Base-by-base conservation (phyloP, 1,140 invertebrate species). In the Magallana ariakensis region DNA sequence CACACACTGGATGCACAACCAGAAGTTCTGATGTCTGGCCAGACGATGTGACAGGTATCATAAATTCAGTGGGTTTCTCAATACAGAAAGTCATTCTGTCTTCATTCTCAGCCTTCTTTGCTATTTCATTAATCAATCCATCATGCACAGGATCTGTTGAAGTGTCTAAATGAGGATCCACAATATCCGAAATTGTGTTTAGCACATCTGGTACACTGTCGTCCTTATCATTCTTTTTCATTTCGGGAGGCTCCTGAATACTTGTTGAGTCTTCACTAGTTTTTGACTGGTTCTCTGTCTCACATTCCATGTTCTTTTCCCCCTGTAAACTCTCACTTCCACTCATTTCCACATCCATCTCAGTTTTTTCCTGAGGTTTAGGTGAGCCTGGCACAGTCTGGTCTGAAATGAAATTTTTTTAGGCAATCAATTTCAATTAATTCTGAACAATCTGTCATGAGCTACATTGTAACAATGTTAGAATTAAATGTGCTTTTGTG, bases 71-170 rank as follows among this genome's bases (percentile, higher is more conserved):
- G 4, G 66, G 22, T 26, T 75, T 75, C 9, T 75, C 66, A 26
- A 75, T 75, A 19, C 66, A 75, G 66, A 75, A 75, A 75, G 66
- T 75, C 66, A 75, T 75, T 33, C 66, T 33, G 66, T 75, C 66
- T 22, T 26, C 22, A 75, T 19, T 75, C 6, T 75, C 66, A 19
- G 22, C 22, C 15, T 75, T 75, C 22, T 75, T 75, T 9, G 66
- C 66, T 75, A 75, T 75, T 75, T 75, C 66, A 22, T 75, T 75
- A 26, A 75, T 75, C 10, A 75, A 11, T 33, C 66, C 66, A 75
- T 75, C 66, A 26, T 75, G 6, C 3, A 75, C 19, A 13, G 66
- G 66, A 75, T 75, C 66, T 75, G 66, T 75, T 26, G 66, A 75
- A 1, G 33, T 22, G 22, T 75, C 66, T 22, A 75, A 75, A 1